Percentiles rank a stretch among this genome's conserved stretches.
phyloP scores from a whole-genome alignment of 2,888 invertebrate species.

The Meliscaeva auricollis region DNA sequence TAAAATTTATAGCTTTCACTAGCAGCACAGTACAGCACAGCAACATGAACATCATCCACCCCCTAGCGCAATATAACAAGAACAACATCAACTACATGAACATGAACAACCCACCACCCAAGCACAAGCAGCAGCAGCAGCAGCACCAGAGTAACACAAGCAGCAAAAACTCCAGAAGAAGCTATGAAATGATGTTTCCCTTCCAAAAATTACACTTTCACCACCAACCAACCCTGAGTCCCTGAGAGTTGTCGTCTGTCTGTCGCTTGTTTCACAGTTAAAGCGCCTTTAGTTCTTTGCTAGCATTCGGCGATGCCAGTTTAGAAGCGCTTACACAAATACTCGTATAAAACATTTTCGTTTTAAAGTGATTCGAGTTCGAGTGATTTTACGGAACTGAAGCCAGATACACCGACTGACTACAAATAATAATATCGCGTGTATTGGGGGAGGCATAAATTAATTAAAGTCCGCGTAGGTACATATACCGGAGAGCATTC shows the following conservation, averaged over 20 bases:
- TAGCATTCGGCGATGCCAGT: conserved; percentile 69
- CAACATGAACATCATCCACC: conserved; percentile 67
- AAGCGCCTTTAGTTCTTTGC: conserved; percentile 68
- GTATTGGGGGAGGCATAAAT: conserved; percentile 65
- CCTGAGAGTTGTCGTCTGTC: conserved; percentile 55
- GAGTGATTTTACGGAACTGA: conserved; percentile 33
- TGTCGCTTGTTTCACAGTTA: conserved; percentile 55
- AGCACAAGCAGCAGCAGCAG: conserved; percentile 11
- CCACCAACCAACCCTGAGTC: conserved; percentile 47
- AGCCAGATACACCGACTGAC: conserved; percentile 21
- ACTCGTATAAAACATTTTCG: too few relatives aligned
- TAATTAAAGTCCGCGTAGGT: conserved; percentile 65
- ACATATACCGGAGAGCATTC: conserved; percentile 5
- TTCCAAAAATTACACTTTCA: conserved; percentile 70
- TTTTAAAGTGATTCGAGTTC: conserved; percentile 20
- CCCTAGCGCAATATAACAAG: conserved; percentile 50
- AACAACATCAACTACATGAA: conserved; percentile 22
- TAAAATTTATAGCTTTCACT: conserved; percentile 75
- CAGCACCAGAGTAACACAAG: conserved; percentile 28
- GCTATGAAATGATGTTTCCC: conserved; percentile 61
- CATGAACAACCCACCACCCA: conserved; percentile 58
- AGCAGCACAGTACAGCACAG: conserved; percentile 48
- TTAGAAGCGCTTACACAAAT: conserved; percentile 43
- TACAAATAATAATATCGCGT: background rate
- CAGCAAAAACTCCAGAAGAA: conserved; percentile 48